Conservation (phyloP, 1,140 invertebrate species). For the Mizuhopecten yessoensis region DNA sequence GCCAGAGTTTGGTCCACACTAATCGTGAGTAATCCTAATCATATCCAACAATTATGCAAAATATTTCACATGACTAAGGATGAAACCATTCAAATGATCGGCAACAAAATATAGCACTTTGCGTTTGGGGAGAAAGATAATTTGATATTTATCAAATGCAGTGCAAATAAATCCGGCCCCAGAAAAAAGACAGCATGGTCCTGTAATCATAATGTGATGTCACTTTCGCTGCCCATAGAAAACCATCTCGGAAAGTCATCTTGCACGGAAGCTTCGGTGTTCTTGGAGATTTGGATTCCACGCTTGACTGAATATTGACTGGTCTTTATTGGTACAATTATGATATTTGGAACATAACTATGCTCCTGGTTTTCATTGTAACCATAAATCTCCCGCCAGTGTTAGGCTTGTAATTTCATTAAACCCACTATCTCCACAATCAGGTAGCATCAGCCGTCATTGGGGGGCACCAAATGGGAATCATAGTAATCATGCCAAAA, state of each 20-base stretch:
- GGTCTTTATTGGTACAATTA: slow-evolving; percentile 39
- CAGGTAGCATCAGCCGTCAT: neutral
- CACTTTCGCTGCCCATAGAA: slow-evolving; percentile 12
- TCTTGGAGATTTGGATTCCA: slow-evolving; percentile 33
- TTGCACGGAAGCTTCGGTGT: neutral
- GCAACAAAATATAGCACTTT: slow-evolving; percentile 28
- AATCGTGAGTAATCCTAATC: slow-evolving; percentile 32
- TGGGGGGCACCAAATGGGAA: neutral
- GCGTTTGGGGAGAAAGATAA: slow-evolving; percentile 16
- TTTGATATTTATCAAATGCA: slow-evolving; percentile 40
- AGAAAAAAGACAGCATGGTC: neutral
- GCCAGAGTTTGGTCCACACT: neutral
- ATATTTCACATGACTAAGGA: slow-evolving; percentile 39
- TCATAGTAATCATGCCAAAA: neutral
- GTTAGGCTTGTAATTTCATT: slow-evolving; percentile 34
- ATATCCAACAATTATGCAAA: slow-evolving; percentile 7
- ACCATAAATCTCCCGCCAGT: slow-evolving; percentile 31
- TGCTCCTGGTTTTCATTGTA: slow-evolving; percentile 38
- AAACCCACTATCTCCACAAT: slow-evolving; percentile 15
- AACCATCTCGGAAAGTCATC: slow-evolving; percentile 13
- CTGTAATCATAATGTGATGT: neutral
- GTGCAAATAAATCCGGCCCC: neutral
- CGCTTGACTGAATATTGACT: slow-evolving; percentile 26
- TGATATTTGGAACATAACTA: slow-evolving; percentile 39
- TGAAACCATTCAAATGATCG: slow-evolving; percentile 25